Conservation (phyloP, 2,113 vertebrate genomes). For the Zingel zingel region DNA sequence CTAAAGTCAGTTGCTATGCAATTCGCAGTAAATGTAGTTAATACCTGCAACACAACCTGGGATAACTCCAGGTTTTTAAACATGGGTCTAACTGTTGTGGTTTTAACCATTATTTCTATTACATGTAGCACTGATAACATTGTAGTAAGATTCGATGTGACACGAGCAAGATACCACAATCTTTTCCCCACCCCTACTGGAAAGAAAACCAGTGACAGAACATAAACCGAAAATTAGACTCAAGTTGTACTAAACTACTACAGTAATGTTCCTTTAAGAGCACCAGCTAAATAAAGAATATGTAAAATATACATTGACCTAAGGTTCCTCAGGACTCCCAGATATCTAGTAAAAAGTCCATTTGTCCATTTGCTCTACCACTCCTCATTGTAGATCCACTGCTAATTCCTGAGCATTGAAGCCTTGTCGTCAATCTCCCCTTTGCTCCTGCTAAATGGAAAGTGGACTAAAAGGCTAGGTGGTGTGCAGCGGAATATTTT, state of each 20-base stretch:
- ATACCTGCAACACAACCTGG: background rate
- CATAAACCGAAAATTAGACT: background rate
- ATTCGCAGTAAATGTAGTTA: background rate
- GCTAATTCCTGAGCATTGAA: conserved; percentile 24
- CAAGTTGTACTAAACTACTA: no score
- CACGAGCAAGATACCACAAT: no score
- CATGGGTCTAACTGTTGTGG: no score
- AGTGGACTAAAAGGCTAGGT: conserved; percentile 32
- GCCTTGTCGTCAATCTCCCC: background rate
- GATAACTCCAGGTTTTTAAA: no score
- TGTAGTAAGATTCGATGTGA: no score
- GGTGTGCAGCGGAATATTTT: conserved; percentile 35
- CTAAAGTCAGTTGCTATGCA: background rate
- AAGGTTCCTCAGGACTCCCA: background rate
- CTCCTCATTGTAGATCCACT: background rate
- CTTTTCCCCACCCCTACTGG: background rate
- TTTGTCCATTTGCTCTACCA: background rate
- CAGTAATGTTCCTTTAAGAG: background rate
- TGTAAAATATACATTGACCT: background rate
- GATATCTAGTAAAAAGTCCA: background rate
- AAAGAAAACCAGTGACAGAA: background rate
- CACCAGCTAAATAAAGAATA: background rate
- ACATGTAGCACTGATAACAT: no score
- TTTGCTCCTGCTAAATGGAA: conserved; percentile 30
- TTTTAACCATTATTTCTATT: no score